Evolutionary conservation across 2,113 vertebrate genomes (phyloP).

Genomic region (Protomyctophum bolini): DNA sequence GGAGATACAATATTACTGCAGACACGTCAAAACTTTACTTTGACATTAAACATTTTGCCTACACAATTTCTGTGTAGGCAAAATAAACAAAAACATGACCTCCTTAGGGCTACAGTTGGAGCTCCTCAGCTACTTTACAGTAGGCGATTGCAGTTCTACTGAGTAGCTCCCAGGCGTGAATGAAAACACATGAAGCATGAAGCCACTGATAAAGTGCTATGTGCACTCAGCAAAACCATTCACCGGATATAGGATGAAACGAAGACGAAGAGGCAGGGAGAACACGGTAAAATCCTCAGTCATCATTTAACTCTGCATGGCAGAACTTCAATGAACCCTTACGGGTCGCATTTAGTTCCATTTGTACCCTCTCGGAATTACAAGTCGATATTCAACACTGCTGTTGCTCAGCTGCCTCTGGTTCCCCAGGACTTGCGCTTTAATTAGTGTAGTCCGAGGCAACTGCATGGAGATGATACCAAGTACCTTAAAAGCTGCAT

Average conservation of each 20-base stretch:
- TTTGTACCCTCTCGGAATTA: too few relatives aligned
- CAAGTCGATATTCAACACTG: too few relatives aligned
- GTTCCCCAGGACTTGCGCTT: background rate
- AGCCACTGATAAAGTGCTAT: background rate
- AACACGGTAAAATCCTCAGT: too few relatives aligned
- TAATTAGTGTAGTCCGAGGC: constrained; percentile 10
- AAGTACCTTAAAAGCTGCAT: constrained; percentile 10
- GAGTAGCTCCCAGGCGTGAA: background rate
- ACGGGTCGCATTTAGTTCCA: too few relatives aligned
- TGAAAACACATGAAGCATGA: background rate
- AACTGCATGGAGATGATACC: constrained; percentile 7
- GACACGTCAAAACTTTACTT: too few relatives aligned
- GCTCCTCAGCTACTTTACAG: background rate
- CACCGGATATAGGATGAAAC: background rate
- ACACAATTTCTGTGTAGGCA: too few relatives aligned
- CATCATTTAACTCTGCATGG: too few relatives aligned
- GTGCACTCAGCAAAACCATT: background rate
- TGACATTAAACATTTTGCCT: too few relatives aligned
- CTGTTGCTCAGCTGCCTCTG: background rate
- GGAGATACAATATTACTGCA: too few relatives aligned
- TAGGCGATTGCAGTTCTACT: background rate
- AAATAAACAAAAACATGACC: too few relatives aligned
- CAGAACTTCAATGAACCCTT: too few relatives aligned
- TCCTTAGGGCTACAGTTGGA: too few relatives aligned
- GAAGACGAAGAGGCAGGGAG: background rate